phyloP scores from a whole-genome alignment of 2,797 vertebrate species.

The Halcyon chelicuti region DNA sequence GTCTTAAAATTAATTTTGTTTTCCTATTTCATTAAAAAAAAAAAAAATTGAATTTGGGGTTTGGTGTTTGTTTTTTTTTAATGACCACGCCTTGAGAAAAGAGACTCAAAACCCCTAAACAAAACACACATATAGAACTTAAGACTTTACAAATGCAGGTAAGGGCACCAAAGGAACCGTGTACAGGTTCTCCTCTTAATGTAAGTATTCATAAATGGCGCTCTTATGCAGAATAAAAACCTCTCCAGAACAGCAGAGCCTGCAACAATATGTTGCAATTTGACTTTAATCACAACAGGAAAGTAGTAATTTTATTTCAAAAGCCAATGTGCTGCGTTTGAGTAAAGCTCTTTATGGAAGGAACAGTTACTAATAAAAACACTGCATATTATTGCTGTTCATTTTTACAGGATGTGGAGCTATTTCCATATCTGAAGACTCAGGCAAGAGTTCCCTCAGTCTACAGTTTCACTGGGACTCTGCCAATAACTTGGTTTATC shows the following conservation, averaged over 20 bases:
- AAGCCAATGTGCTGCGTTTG: fast-evolving
- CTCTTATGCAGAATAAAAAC: not conserved
- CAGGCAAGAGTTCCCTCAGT: not conserved
- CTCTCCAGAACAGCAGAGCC: not conserved
- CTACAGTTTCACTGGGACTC: not conserved
- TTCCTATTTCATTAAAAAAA: too few species aligned
- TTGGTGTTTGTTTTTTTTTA: not conserved
- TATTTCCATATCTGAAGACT: not conserved
- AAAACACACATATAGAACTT: not conserved
- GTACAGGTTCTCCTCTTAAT: not conserved
- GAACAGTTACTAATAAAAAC: not conserved
- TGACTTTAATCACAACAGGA: not conserved
- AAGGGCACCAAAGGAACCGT: not conserved
- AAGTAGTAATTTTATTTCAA: not conserved
- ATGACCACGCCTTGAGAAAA: not conserved
- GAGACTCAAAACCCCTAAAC: not conserved
- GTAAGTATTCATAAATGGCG: not conserved
- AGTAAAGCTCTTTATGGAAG: not conserved
- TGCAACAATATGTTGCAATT: not conserved
- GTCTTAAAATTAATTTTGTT: too few species aligned
- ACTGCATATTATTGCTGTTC: fast-evolving
- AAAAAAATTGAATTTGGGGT: too few species aligned
- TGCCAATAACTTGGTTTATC: fast-evolving
- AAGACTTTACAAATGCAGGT: not conserved
- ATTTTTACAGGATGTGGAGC: not conserved